Evolutionary conservation across 2,888 invertebrate genomes (phyloP).

Genomic region (Acanthosoma haemorrhoidale): DNA sequence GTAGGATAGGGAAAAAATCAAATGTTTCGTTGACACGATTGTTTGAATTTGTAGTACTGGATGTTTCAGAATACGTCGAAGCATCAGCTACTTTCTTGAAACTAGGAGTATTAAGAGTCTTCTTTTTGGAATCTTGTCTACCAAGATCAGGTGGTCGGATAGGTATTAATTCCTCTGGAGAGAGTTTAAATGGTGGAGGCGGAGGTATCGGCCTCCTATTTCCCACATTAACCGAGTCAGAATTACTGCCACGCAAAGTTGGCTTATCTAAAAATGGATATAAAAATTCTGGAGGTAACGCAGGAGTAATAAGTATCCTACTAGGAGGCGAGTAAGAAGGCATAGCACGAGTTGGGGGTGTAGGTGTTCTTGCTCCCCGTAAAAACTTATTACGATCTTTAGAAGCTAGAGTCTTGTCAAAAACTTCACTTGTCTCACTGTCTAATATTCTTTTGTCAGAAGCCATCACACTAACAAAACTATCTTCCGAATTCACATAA

Average conservation of each 20-base stretch:
- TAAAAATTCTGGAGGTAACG: slow-evolving; percentile 73
- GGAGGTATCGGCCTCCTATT: slow-evolving; percentile 75
- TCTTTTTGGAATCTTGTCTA: slow-evolving; percentile 57
- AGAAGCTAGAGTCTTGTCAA: slow-evolving; percentile 42
- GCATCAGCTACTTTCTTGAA: slow-evolving; percentile 50
- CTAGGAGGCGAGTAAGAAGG: slow-evolving; percentile 78
- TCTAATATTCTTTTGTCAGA: slow-evolving; percentile 40
- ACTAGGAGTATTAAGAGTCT: slow-evolving; percentile 69
- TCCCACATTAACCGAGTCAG: slow-evolving; percentile 55
- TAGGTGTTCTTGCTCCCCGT: slow-evolving; percentile 60
- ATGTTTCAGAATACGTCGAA: slow-evolving; percentile 42
- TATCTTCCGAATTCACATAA: slow-evolving; percentile 33
- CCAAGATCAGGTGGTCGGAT: slow-evolving; percentile 61
- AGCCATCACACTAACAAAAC: slow-evolving; percentile 34
- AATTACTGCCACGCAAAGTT: slow-evolving; percentile 68
- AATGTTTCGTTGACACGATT: slow-evolving; percentile 44
- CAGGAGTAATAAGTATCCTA: slow-evolving; percentile 71
- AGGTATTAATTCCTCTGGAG: slow-evolving; percentile 76
- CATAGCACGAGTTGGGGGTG: slow-evolving; percentile 43
- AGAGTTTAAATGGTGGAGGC: slow-evolving; percentile 55
- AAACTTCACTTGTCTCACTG: slow-evolving; percentile 40
- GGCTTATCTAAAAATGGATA: slow-evolving; percentile 87
- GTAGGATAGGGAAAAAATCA: slow-evolving; percentile 64
- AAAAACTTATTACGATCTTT: slow-evolving; percentile 40
- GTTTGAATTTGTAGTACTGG: slow-evolving; percentile 42